These are phyloP conservation scores for Amphiura filiformis DNA, from an alignment of 35 echinoderm and acorn worm genomes.

Conservation along the genomic window DNA sequence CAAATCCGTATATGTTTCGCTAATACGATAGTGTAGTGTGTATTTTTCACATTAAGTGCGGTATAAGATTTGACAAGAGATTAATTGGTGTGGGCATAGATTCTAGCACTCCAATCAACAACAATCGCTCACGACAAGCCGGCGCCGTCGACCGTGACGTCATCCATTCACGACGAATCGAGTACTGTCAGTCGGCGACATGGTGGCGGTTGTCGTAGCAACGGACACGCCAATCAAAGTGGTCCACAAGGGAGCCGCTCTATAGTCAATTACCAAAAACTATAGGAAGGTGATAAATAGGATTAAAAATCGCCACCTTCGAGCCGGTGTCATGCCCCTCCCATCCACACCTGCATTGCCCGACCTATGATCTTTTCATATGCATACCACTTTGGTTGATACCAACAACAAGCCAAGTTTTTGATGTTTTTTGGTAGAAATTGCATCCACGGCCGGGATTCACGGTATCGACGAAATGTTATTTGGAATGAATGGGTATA, in stretches of 20 bases:
- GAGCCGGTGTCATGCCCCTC: slow-evolving; percentile 10
- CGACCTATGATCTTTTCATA: no score
- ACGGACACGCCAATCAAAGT: slow-evolving; percentile 48
- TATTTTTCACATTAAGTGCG: slow-evolving; percentile 36
- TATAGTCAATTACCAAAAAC: slow-evolving; percentile 69
- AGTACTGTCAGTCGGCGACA: slow-evolving; percentile 39
- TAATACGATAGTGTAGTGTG: slow-evolving; percentile 1
- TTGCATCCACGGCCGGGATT: no score
- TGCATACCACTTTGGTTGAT: background rate
- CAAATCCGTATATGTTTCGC: background rate
- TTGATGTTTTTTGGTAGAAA: no score
- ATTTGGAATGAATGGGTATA: no score
- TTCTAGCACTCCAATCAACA: slow-evolving; percentile 35
- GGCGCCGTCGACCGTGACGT: slow-evolving; percentile 67
- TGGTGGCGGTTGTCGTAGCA: slow-evolving; percentile 53
- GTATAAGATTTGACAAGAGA: slow-evolving; percentile 44
- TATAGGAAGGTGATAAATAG: slow-evolving; percentile 40
- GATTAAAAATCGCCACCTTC: slow-evolving; percentile 45
- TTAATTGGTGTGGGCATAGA: slow-evolving; percentile 38
- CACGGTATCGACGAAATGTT: no score
- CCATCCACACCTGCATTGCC: slow-evolving; percentile 27
- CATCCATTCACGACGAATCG: slow-evolving; percentile 40
- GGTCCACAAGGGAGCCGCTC: slow-evolving; percentile 52
- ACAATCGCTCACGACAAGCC: slow-evolving; percentile 35
- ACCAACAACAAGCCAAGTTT: no score